These are phyloP conservation scores for Atherinosoma microstoma DNA, from an alignment of 2,797 vertebrate species.

Conservation along the genomic window DNA sequence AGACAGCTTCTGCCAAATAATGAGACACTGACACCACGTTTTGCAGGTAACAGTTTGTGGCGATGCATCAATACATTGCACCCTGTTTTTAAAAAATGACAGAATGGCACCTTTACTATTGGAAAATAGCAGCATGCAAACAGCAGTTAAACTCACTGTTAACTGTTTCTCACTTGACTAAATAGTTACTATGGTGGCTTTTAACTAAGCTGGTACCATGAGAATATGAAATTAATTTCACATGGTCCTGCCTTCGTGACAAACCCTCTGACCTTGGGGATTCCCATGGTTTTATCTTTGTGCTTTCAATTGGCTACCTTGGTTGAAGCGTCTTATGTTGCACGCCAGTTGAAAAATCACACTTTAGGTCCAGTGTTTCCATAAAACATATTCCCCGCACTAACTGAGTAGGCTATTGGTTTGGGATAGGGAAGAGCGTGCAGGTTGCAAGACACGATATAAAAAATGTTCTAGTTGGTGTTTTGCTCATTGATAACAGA, in stretches of 20 bases:
- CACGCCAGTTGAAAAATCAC: not conserved
- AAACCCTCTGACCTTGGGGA: not conserved
- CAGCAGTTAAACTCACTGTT: not conserved
- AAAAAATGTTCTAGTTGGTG: no score
- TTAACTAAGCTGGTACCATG: not conserved
- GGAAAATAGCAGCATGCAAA: constrained; percentile 9
- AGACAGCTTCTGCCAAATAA: constrained; percentile 65
- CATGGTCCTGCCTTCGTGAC: not conserved
- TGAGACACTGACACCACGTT: constrained; percentile 65
- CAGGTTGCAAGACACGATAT: no score
- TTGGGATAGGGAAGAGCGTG: no score
- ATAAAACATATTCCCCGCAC: no score
- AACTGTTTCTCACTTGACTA: constrained; percentile 8
- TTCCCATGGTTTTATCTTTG: not conserved
- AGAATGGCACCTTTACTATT: constrained; percentile 24
- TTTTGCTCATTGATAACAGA: no score
- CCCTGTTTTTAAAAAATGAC: constrained; percentile 18
- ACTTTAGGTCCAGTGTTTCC: not conserved
- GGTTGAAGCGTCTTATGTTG: not conserved
- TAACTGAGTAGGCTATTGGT: no score
- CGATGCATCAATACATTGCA: constrained; percentile 41
- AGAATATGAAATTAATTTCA: not conserved
- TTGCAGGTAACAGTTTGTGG: constrained; percentile 63
- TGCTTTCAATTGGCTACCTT: not conserved
- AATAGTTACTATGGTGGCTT: not conserved